Conservation (phyloP, 2,797 vertebrate species). For the Premnoplex brunnescens region DNA sequence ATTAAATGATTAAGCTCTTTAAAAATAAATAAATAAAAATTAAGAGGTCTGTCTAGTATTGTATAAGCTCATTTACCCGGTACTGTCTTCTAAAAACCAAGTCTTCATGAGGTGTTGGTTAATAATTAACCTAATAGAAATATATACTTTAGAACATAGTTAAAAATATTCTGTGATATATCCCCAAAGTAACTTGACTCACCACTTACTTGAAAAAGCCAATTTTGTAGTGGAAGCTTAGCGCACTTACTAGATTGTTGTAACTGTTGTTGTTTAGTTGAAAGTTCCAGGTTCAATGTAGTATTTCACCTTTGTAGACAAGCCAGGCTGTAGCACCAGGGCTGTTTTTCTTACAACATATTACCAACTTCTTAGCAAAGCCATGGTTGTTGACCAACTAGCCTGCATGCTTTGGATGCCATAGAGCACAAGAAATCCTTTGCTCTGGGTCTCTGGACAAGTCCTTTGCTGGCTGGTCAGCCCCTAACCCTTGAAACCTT, state of each 20-base stretch:
- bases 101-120: neutral
- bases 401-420: neutral
- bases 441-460: neutral
- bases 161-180: neutral
- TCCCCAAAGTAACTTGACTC: neutral
- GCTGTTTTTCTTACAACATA: neutral
- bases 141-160: neutral
- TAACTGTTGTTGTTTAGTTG: neutral
- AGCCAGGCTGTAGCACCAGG: neutral
- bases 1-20: neutral
- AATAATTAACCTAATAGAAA: neutral
- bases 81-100: neutral
- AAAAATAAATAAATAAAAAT: neutral
- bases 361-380: neutral
- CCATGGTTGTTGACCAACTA: neutral
- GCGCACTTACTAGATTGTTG: neutral
- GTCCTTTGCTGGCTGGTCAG: neutral
- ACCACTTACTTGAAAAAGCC: neutral
- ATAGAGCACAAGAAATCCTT: neutral
- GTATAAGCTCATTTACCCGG: neutral
- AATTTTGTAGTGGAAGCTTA: neutral
- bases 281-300: neutral
- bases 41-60: neutral
- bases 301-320: neutral
- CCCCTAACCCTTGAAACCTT: neutral